Evolutionary conservation across 2,113 vertebrate species (phyloP).

Genomic region (Crotalus helleri): DNA sequence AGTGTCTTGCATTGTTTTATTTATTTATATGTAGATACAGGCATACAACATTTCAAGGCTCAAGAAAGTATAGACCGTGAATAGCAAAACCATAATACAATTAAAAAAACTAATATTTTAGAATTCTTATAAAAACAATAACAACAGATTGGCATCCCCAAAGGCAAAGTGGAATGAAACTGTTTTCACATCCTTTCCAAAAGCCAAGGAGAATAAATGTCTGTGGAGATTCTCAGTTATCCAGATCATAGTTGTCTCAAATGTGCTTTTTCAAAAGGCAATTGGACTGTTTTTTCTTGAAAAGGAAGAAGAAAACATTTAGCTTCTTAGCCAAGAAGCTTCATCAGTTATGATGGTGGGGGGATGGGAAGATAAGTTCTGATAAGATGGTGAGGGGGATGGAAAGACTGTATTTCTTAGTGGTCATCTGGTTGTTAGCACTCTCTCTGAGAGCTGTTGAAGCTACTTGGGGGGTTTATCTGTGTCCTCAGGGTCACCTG

Average conservation of each 20-base stretch:
- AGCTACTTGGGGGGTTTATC: no score
- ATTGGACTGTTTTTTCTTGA: no score
- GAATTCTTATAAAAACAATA: neutral
- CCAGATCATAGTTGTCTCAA: neutral
- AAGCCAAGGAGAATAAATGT: neutral
- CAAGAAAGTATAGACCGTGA: neutral
- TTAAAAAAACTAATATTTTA: neutral
- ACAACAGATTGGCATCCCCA: neutral
- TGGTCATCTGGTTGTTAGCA: no score
- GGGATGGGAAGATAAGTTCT: no score
- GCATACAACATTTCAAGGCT: neutral
- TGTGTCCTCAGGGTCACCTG: no score
- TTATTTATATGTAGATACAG: neutral
- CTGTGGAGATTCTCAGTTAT: neutral
- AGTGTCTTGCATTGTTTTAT: neutral
- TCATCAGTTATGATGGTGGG: no score
- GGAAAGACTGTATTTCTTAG: neutral
- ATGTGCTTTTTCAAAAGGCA: neutral
- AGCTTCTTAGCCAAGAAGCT: no score
- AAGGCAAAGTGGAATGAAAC: neutral
- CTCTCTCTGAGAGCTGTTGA: no score
- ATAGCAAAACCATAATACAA: neutral
- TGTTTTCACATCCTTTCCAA: neutral
- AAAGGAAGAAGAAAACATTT: no score
- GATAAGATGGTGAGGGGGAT: neutral